Evolutionary conservation across 2,113 vertebrate species (phyloP).

Genomic region (Onychostoma macrolepis): DNA sequence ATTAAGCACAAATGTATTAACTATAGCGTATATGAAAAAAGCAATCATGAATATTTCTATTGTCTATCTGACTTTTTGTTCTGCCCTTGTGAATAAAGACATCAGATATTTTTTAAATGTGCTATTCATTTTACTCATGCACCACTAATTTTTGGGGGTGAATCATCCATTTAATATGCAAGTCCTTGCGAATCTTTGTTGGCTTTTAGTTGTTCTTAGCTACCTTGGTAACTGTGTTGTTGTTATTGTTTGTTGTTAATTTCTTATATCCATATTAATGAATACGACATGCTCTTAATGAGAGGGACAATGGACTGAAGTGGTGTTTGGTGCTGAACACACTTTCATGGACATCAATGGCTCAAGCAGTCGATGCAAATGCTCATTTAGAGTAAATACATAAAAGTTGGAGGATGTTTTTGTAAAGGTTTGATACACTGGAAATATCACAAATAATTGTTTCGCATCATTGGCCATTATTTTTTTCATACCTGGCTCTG

Average conservation of each 20-base stretch:
- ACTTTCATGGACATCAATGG: neutral
- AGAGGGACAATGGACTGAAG: neutral
- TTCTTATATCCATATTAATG: neutral
- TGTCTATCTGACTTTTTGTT: slow-evolving; percentile 14
- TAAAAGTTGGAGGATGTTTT: neutral
- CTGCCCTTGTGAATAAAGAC: slow-evolving; percentile 49
- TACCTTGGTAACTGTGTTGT: neutral
- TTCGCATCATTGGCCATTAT: neutral
- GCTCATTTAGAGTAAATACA: neutral
- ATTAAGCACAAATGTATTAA: slow-evolving; percentile 47
- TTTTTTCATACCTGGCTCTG: neutral
- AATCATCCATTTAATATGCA: neutral
- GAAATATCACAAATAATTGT: neutral
- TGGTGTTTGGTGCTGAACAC: neutral
- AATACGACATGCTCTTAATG: neutral
- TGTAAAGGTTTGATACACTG: neutral
- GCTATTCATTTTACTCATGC: neutral
- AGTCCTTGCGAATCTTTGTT: neutral
- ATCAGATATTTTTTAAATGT: slow-evolving; percentile 48
- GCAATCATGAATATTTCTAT: slow-evolving; percentile 30
- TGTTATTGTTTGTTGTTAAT: neutral
- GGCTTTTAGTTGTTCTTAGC: neutral
- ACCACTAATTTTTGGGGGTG: neutral
- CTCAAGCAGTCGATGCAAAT: neutral
- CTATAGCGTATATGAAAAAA: slow-evolving; percentile 38